Conservation (phyloP, 2,888 invertebrate species). For the Chironomus tentans region DNA sequence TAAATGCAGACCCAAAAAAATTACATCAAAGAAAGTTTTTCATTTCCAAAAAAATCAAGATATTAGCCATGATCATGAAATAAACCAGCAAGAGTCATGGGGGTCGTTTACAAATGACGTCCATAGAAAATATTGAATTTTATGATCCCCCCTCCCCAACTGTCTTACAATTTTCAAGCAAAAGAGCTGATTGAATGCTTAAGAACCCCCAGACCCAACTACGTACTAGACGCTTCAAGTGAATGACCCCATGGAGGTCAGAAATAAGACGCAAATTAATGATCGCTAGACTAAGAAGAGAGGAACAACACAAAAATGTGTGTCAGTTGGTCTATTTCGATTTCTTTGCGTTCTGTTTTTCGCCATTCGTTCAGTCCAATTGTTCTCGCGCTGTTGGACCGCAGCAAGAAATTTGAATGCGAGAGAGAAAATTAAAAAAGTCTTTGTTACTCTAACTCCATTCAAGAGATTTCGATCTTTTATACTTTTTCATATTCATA, state of each 20-base stretch:
- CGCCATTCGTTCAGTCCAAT: background rate
- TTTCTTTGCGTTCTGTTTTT: background rate
- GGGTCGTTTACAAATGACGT: no score
- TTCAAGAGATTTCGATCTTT: background rate
- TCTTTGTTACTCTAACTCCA: background rate
- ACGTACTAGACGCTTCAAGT: no score
- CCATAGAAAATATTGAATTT: no score
- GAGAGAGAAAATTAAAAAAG: background rate
- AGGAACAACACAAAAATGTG: background rate
- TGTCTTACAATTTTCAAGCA: no score
- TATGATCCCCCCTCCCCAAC: no score
- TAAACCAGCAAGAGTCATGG: no score
- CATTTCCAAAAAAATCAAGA: no score
- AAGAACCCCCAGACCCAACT: no score
- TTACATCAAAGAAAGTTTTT: no score
- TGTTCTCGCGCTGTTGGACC: slow-evolving; percentile 16
- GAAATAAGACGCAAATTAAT: background rate
- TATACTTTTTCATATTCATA: background rate
- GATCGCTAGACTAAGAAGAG: background rate
- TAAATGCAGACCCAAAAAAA: no score
- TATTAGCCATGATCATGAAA: no score
- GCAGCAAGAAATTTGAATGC: background rate
- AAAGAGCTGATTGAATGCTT: no score
- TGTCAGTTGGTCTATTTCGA: slow-evolving; percentile 22
- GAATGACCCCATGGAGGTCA: background rate